Evolutionary conservation across 2,797 vertebrate genomes (phyloP).

Genomic region (Varecia variegata): DNA sequence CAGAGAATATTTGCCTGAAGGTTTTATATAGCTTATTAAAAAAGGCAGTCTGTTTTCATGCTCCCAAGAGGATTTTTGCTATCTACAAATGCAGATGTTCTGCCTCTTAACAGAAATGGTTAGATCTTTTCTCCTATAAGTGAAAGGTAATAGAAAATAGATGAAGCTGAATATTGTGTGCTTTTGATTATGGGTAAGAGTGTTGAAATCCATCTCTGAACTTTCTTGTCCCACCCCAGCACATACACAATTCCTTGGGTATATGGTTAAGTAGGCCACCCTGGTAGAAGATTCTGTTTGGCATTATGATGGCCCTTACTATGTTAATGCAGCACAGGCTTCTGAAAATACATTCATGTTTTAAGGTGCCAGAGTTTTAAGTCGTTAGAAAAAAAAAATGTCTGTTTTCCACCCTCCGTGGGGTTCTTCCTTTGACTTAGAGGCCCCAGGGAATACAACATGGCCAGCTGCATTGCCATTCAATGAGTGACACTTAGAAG

Average conservation of each 20-base stretch:
- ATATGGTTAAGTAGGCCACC: not conserved
- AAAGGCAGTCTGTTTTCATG: slow-evolving; percentile 27
- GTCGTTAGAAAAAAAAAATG: not conserved
- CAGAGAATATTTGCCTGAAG: slow-evolving; percentile 49
- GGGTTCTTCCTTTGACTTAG: slow-evolving; percentile 9
- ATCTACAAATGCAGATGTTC: not conserved
- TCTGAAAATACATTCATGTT: slow-evolving; percentile 30
- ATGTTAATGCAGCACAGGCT: not conserved
- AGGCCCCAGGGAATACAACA: slow-evolving; percentile 29
- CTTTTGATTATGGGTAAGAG: slow-evolving; percentile 24
- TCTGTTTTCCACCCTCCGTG: not conserved
- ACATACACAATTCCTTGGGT: not conserved
- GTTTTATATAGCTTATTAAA: slow-evolving; percentile 56
- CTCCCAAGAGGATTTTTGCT: slow-evolving; percentile 48
- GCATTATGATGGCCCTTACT: not conserved
- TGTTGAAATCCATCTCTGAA: slow-evolving; percentile 49
- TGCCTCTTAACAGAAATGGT: slow-evolving; percentile 14
- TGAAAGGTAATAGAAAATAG: slow-evolving; percentile 28
- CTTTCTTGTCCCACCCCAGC: not conserved
- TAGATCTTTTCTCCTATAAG: not conserved
- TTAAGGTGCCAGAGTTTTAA: slow-evolving; percentile 46
- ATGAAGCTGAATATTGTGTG: not conserved
- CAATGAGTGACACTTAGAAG: slow-evolving; percentile 49
- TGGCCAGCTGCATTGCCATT: slow-evolving; percentile 45
- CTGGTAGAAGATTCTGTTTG: not conserved